Conservation (phyloP, 2,797 vertebrate species). For the Pipistrellus kuhlii region DNA sequence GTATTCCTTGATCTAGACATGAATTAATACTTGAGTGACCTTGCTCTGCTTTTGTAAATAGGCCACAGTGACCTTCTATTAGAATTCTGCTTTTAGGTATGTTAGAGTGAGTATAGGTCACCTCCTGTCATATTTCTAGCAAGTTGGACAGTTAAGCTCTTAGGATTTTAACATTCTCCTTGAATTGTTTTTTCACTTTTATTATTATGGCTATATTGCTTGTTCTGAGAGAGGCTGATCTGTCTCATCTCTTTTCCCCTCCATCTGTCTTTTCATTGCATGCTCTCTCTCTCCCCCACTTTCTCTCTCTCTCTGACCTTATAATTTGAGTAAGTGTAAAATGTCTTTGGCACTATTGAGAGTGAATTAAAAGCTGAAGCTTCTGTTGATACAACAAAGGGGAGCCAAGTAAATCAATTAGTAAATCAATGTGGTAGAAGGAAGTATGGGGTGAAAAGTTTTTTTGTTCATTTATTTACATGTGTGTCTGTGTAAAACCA, state of each 20-base stretch:
- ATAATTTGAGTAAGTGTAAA: constrained; percentile 79
- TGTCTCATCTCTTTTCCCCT: constrained; percentile 70
- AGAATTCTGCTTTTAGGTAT: neutral
- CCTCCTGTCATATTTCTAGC: constrained; percentile 30
- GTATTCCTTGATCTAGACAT: constrained; percentile 31
- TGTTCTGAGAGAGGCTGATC: constrained; percentile 75
- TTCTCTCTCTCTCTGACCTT: constrained; percentile 79
- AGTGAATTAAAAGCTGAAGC: constrained; percentile 68
- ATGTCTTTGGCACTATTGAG: constrained; percentile 77
- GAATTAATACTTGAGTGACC: constrained; percentile 10
- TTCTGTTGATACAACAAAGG: constrained; percentile 77
- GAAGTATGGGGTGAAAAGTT: constrained; percentile 43
- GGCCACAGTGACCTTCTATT: neutral
- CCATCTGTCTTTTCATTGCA: constrained; percentile 77
- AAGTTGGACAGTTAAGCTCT: constrained; percentile 17
- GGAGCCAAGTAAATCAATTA: constrained; percentile 78
- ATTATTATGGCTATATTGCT: constrained; percentile 72
- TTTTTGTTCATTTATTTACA: constrained; percentile 57
- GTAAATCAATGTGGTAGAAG: constrained; percentile 39
- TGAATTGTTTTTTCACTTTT: constrained; percentile 69
- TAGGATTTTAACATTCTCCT: constrained; percentile 49
- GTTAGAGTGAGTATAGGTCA: neutral
- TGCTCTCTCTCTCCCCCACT: constrained; percentile 64
- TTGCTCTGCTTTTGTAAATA: neutral
- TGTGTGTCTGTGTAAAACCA: constrained; percentile 51